Evolutionary conservation across 2,113 vertebrate genomes (phyloP), one percentile per base, ranked within the genome.

Genomic region (Heptranchias perlo): DNA sequence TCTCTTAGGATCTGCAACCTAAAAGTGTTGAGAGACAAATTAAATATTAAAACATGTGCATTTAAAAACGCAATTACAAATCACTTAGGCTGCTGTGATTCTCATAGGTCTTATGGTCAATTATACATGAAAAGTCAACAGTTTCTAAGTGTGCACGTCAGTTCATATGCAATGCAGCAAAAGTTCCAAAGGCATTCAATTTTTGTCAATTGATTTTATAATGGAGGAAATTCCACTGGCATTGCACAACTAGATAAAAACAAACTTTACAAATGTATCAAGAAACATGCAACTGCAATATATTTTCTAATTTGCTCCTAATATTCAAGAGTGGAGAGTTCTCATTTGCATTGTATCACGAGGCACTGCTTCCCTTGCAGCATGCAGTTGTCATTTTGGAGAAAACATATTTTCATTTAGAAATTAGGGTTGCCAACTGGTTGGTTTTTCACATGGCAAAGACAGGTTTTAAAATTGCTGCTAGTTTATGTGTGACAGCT

Each of bases 1-100:
- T 99, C 98, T 97, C 96, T 98, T 96, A 99, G 98, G 96, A 98
- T 98, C 91, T 98, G 98, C 58, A 99, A 96, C 96, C 98, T 99
- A 96, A 11, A 96, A 86, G 11, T 96, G 35, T 95, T 1, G 96
- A 1, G 52, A 67, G 5, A 96, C 31, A 96, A 84, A n/a, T 61
- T 96, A 96, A 96, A 94, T 95, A 96, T 96, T 94, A 67, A 54
- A 95, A 23, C 84, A 10, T 4, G 25, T 21, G 28, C 1, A 44
- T 54, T 89, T 96, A 91, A 64, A 96, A 96, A 96, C 58, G 0
- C 3, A 95, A 67, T n/a, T 96, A 94, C 2, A 96, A 96, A 96
- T 10, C n/a, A 91, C 35, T 94, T 96, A 96, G 23, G 89, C 94
- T n/a, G n/a, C 23, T 78, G 54, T 62, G 96, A 25, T 94, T 96